A percentile compares a stretch with the other conserved stretches of the same genome.
Evolutionary conservation across 2,113 vertebrate genomes (phyloP).

Genomic region (Pedetes capensis): DNA sequence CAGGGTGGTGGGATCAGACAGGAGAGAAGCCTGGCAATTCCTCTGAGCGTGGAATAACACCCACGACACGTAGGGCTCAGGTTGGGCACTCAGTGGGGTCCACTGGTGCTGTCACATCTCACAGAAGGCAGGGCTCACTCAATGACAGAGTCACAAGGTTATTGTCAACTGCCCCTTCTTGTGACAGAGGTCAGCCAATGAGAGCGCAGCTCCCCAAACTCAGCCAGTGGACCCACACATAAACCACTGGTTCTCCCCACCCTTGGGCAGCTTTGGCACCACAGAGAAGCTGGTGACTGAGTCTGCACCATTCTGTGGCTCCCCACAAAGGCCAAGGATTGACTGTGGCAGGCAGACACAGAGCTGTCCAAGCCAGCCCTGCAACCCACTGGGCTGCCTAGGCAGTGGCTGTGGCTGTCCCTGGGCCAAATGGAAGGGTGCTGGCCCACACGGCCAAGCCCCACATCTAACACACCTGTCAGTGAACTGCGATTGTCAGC

Average conservation of each 20-base stretch:
- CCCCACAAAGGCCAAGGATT: constrained; percentile 92
- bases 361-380: constrained; percentile 91
- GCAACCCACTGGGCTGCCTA: constrained; percentile 90
- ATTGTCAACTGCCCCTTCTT: constrained; percentile 91
- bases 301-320: constrained; percentile 86
- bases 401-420: constrained; percentile 91
- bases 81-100: constrained; percentile 85
- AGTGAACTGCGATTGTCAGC: constrained; percentile 86
- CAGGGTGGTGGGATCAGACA: not conserved
- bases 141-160: constrained; percentile 83
- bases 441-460: constrained; percentile 91
- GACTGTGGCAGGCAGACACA: constrained; percentile 90
- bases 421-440: constrained; percentile 91
- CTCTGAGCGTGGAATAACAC: not conserved
- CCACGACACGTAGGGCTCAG: constrained; percentile 61
- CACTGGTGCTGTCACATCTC: not conserved
- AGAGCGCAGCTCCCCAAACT: constrained; percentile 85
- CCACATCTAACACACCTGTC: constrained; percentile 87
- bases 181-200: constrained; percentile 91
- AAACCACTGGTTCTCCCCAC: constrained; percentile 89
- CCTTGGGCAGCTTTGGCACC: constrained; percentile 90
- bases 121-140: not conserved
- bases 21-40: not conserved
- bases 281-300: constrained; percentile 89
- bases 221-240: constrained; percentile 92